phyloP scores from a whole-genome alignment of 2,797 vertebrate species.

The Molossus alvarezi region DNA sequence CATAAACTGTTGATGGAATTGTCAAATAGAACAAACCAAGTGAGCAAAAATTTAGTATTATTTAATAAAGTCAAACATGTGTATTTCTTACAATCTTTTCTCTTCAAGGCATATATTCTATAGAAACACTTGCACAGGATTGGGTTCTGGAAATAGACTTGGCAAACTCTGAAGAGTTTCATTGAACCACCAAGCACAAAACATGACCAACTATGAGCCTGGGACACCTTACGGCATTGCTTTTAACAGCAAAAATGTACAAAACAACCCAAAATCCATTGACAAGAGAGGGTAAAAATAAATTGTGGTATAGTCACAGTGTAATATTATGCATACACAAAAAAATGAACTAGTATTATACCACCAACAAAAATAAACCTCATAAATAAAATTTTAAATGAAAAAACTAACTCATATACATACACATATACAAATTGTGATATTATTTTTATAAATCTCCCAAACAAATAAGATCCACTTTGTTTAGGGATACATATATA shows the following conservation, averaged over 20 bases:
- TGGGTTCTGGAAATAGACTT: not conserved
- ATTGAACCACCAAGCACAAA: not conserved
- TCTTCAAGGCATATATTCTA: not conserved
- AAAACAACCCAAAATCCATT: not conserved
- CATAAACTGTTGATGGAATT: not conserved
- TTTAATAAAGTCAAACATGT: not conserved
- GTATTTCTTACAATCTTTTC: not conserved
- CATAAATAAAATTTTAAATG: not conserved
- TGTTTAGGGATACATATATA: not conserved
- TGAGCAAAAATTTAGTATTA: not conserved
- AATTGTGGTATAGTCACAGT: not conserved
- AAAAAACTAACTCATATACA: not conserved
- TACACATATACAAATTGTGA: not conserved
- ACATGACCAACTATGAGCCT: not conserved
- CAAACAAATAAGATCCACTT: not conserved
- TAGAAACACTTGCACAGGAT: not conserved
- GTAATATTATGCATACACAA: not conserved
- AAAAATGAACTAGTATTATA: not conserved
- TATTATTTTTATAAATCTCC: conserved; percentile 1
- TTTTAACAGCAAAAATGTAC: not conserved
- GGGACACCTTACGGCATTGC: not conserved
- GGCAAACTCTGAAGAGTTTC: not conserved
- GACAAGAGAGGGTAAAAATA: not conserved
- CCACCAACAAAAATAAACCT: not conserved
- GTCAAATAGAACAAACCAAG: not conserved